These are phyloP conservation scores for Ctena decussata DNA, from an alignment of 2,888 invertebrate species.

Conservation along the genomic window DNA sequence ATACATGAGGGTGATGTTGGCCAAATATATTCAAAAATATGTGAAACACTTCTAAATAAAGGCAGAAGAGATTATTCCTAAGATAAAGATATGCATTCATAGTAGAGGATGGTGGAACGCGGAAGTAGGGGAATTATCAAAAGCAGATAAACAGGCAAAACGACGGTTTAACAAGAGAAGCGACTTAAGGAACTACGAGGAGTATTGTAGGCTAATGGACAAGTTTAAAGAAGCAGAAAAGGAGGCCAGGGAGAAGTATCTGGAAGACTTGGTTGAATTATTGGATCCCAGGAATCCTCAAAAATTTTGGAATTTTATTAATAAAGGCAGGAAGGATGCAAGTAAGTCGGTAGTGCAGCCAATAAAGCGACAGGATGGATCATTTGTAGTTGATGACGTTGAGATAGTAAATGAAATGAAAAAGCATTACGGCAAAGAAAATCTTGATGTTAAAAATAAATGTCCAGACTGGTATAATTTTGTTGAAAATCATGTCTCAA, in stretches of 20 bases:
- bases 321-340: background rate
- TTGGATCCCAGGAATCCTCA: background rate
- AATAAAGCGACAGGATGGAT: no score
- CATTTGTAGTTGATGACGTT: no score
- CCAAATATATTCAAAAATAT: background rate
- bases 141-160: background rate
- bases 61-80: constrained; percentile 2
- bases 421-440: no score
- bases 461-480: no score
- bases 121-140: background rate
- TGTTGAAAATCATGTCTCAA: no score
- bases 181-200: background rate
- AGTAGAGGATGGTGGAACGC: background rate
- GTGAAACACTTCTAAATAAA: background rate
- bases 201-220: background rate
- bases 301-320: background rate
- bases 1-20: background rate
- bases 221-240: background rate
- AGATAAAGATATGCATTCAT: background rate
- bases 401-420: background rate
- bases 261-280: background rate
- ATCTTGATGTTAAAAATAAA: no score
- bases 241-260: background rate
- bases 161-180: background rate
- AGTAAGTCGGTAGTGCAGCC: background rate